Percentiles rank a stretch among this genome's conserved stretches.
phyloP scores from a whole-genome alignment of 2,888 invertebrate genomes.

The Pseudolycoriella hygida region DNA sequence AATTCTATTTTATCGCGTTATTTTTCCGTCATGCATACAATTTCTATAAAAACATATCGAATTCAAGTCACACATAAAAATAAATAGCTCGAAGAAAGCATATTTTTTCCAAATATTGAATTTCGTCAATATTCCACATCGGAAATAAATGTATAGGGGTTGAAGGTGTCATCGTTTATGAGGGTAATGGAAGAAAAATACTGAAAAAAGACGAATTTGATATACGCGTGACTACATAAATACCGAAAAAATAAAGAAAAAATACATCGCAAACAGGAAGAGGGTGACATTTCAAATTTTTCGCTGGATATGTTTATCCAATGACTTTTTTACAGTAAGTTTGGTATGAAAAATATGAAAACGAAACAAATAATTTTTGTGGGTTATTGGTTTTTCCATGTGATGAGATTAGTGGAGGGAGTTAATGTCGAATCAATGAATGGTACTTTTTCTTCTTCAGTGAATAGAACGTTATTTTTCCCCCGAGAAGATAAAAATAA shows the following conservation, averaged over 20 bases:
- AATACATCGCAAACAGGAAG: no score
- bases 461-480: no score
- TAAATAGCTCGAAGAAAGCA: constrained; percentile 2
- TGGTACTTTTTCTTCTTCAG: no score
- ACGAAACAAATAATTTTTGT: constrained; percentile 2
- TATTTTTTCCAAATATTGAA: constrained; percentile 2
- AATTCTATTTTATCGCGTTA: no score
- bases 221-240: not conserved
- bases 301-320: constrained; percentile 1
- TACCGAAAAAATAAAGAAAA: no score
- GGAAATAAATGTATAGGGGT: not conserved
- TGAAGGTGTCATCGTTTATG: constrained; percentile 1
- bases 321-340: constrained; percentile 1
- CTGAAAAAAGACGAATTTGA: not conserved
- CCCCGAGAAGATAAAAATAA: no score
- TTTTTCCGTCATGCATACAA: no score
- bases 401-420: not conserved
- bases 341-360: constrained; percentile 1
- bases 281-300: constrained; percentile 1
- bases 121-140: constrained; percentile 2
- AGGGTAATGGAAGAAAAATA: not conserved
- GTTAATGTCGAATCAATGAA: no score
- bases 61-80: constrained; percentile 3
- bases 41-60: not conserved
- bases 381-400: not conserved